Evolutionary conservation across 92 coral and sea anemone species (phyloP), one percentile per base, ranked within the genome.

Genomic region (Scolanthus callimorphus): DNA sequence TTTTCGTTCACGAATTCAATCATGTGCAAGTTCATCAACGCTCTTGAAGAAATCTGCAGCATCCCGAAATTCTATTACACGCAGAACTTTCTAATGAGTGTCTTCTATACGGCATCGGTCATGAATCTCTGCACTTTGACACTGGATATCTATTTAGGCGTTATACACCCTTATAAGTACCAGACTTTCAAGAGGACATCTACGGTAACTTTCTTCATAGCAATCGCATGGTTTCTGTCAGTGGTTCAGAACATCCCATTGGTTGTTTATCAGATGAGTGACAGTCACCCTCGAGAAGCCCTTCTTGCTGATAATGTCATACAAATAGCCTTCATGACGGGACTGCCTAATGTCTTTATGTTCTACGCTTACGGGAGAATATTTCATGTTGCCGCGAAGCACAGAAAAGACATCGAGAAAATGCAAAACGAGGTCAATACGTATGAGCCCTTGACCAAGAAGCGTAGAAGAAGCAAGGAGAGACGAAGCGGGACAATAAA

Each of bases 51-150:
- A 4, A 21, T 46, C 22, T 46, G 52, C 22, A 4, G 6, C 22
- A 4, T 10, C 6, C 52, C 52, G 4, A 4, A 46, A 4, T 46
- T 46, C 52, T 46, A 46, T 19, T 65, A 31, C 52, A 34, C 55
- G 27, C 72, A 65, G 34, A 51, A 48, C 22, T 11, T 9, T 4
- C 23, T 46, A 9, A 20, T 10, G 19, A 4, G 4, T 46, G 51
- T 65, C 6, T 65, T 51, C 31, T 57, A 51, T 19, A 52, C 31
- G 17, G 37, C 72, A 2, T 65, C 72, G 0, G 72, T 65, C 3
- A 19, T 43, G 27, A 65, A 65, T 54, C 53, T 65, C 3, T 65
- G 72, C 29, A 61, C 31, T 1, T 29, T 65, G n/a, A 65, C 72
- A 20, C 50, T 65, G 22, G 72, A 65, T 53, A 43, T 57, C 2